Percentiles rank a stretch among this genome's conserved stretches.
Conservation (phyloP, 2,797 vertebrate species). For the Eulemur mongoz region DNA sequence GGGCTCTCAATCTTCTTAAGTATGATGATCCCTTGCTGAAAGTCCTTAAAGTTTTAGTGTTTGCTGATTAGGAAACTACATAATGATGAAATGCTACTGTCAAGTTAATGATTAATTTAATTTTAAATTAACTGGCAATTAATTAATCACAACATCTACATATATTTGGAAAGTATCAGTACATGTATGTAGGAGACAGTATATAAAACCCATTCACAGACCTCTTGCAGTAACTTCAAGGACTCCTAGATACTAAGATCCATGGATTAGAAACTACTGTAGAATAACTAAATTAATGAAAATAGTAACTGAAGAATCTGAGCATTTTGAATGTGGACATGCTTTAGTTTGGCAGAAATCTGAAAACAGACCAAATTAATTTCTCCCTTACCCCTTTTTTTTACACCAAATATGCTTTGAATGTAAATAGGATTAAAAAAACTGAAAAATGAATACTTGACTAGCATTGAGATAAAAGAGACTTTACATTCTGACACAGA, state of each 20-base stretch:
- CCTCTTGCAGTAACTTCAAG: background rate
- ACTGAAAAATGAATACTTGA: constrained; percentile 2
- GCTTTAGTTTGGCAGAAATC: background rate
- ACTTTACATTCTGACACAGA: constrained; percentile 36
- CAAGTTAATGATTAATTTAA: constrained; percentile 6
- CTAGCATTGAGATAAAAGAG: background rate
- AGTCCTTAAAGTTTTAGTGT: constrained; percentile 15
- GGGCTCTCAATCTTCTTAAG: background rate
- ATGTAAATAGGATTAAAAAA: background rate
- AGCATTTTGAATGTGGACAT: background rate
- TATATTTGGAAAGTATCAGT: background rate
- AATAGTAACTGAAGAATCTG: constrained; percentile 9
- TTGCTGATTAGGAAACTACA: background rate
- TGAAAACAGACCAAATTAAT: background rate
- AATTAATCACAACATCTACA: constrained; percentile 29
- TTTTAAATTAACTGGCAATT: constrained; percentile 45
- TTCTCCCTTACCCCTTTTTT: background rate
- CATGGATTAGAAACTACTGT: background rate
- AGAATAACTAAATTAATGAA: constrained; percentile 5
- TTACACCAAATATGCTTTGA: constrained; percentile 30
- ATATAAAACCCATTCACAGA: constrained; percentile 6
- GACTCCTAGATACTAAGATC: background rate
- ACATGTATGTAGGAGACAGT: background rate
- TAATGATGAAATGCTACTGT: background rate
- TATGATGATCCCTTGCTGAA: background rate